Base-by-base conservation (phyloP, 37 sponge, comb jelly and placozoan species). In the Cliona cf. orientalis region DNA sequence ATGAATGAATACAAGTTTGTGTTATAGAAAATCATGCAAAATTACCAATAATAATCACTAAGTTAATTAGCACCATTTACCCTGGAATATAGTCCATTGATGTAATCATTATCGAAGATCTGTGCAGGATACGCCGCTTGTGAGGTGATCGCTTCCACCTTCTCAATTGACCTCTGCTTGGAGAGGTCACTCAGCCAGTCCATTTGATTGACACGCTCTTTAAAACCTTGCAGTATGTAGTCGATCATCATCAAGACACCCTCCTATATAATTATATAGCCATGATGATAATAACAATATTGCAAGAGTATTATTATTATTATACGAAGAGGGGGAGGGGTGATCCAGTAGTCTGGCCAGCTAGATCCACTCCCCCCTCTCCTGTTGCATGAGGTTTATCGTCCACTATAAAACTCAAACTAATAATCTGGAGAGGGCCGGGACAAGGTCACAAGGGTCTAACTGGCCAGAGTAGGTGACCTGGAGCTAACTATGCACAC, bases 121-220 rank as follows among this genome's bases (percentile, higher is more conserved):
- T 46, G 58, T 26, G 78, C 80, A 31, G 90, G 84, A 41, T 89
- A 89, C 2, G 84, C 90, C 37, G 84, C 32, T 60, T 53, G 46
- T 2, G 49, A 69, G 12, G 72, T 65, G 26, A 89, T 79, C 38
- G 76, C 78, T 34, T 82, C 83, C n/a, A 88, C 89, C 73, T 88
- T 88, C 53, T 69, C 58, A 44, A 57, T 53, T 44, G 74, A 88
- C 44, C 33, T 14, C 28, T 71, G 11, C 56, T 34, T 82, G n/a
- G 89, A 82, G 22, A 32, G 28, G 0, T 68, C 62, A 70, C 82
- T 83, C 49, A 88, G 34, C 83, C 82, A 88, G 1, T 40, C 36
- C 0, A 71, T 57, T 33, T 41, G 72, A 11, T 72, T 21, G 2
- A 88, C 22, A 1, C 89, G 37, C 42, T 81, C 61, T 19, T 82